A percentile compares a stretch with the other conserved stretches of the same genome.
Conservation (phyloP, 2,113 vertebrate genomes). For the Nothobranchius kuhntae region DNA sequence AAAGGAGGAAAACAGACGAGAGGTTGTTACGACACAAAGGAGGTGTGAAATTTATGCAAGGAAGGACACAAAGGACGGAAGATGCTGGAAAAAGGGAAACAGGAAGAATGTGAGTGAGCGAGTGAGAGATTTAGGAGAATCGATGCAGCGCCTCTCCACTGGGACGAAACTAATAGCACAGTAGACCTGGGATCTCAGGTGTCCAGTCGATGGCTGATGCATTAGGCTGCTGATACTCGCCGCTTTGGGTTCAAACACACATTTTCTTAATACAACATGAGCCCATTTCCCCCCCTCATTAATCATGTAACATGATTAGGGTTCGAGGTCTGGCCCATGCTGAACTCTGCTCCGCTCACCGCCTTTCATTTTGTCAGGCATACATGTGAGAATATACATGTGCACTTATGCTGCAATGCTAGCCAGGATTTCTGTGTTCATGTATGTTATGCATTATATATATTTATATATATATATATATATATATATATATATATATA, state of each 20-base stretch:
- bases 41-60: constrained; percentile 46
- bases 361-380: constrained; percentile 67
- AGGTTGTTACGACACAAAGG: constrained; percentile 34
- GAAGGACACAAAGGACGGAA: constrained; percentile 12
- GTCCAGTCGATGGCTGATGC: constrained; percentile 85
- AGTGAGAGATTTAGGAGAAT: constrained; percentile 61
- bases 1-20: constrained; percentile 48
- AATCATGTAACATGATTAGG: constrained; percentile 82
- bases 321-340: constrained; percentile 47
- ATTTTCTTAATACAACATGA: constrained; percentile 86
- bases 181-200: constrained; percentile 73
- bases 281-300: constrained; percentile 82
- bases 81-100: constrained; percentile 21
- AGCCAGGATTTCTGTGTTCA: constrained; percentile 17
- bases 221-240: constrained; percentile 78
- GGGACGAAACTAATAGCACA: constrained; percentile 66
- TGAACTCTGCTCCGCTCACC: constrained; percentile 52
- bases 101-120: constrained; percentile 45
- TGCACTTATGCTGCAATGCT: constrained; percentile 19
- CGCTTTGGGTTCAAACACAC: constrained; percentile 84
- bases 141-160: constrained; percentile 61
- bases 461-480: no score
- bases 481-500: no score
- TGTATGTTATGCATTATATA: no score
- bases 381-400: constrained; percentile 43